Evolutionary conservation across 2,113 vertebrate genomes (phyloP), one percentile per base, ranked within the genome.

Genomic region (Budorcas taxicolor): DNA sequence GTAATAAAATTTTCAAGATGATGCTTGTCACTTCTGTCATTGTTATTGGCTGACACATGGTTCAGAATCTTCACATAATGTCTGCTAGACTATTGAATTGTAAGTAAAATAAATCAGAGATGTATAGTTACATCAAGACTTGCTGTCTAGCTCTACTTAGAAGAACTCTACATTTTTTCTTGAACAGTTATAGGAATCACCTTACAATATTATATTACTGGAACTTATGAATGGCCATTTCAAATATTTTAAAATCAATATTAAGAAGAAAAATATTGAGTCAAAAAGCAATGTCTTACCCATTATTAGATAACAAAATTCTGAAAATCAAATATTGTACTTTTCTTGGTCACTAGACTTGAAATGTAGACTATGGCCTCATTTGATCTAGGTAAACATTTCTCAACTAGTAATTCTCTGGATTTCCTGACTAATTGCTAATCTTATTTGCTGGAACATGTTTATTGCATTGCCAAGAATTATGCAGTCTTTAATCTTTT

Each of bases 1-100:
- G 25, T 52, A 96, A 95, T 97, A 85, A 87, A 95, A 83, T 29
- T 82, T 40, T 97, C 15, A 58, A 86, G 89, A 92, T 90, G 11
- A 71, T 81, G 15, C 64, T 27, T 55, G 50, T 29, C 93, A 47
- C 58, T 43, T 3, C 45, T 81, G 40, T 83, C 29, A 40, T 23
- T n/a, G 47, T 40, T 96, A 14, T 76, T 78, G 80, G 10, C 16
- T 90, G 31, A 67, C 23, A 11, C 43, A 6, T 64, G 88, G 14
- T 91, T 92, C 40, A 94, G 84, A 96, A 96, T 0, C 2, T 5
- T 91, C 64, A 86, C 13, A 0, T 80, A 83, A 74, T 90, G 27
- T 29, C 1, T 87, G 97, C 64, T 16, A 40, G 64, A 52, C 60
- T 29, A 23, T 27, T 50, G 74, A 57, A 10, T 76, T 90, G 12